phyloP scores from a whole-genome alignment of 1,140 invertebrate species.

The Euwallacea similis region DNA sequence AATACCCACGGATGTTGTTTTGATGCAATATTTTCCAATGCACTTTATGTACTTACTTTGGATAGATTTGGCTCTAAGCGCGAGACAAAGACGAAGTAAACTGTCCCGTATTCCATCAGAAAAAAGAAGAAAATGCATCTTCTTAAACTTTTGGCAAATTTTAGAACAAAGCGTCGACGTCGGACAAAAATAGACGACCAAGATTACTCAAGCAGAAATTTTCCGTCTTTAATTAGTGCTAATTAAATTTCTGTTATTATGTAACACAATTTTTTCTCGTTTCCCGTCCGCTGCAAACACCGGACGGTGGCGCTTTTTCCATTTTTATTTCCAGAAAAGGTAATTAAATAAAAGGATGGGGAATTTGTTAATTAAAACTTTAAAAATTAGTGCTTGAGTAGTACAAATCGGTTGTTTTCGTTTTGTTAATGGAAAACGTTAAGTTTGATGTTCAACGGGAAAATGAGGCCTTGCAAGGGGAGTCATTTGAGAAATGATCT shows the following conservation, averaged over 20 bases:
- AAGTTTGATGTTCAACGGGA: conserved; percentile 34
- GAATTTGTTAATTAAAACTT: conserved; percentile 43
- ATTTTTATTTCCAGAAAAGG: conserved; percentile 37
- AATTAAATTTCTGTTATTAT: conserved; percentile 45
- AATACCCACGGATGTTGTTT: no score
- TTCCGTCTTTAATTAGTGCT: conserved; percentile 42
- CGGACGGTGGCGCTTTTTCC: conserved; percentile 29
- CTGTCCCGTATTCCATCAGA: no score
- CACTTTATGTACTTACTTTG: no score
- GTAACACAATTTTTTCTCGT: conserved; percentile 34
- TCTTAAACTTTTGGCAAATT: conserved; percentile 32
- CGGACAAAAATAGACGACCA: conserved; percentile 29
- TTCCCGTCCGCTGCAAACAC: conserved; percentile 29
- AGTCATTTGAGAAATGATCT: conserved; percentile 32
- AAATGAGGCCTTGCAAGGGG: conserved; percentile 22
- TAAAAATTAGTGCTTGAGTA: conserved; percentile 38
- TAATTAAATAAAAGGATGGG: conserved; percentile 41
- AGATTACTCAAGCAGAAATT: conserved; percentile 28
- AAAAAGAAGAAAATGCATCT: conserved; percentile 13
- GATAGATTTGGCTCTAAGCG: no score
- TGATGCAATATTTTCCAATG: no score
- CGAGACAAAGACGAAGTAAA: no score
- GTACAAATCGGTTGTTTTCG: conserved; percentile 41
- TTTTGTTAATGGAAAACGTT: conserved; percentile 39
- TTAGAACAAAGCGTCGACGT: conserved; percentile 16